Evolutionary conservation across 2,113 vertebrate species (phyloP).

Genomic region (Sus scrofa): DNA sequence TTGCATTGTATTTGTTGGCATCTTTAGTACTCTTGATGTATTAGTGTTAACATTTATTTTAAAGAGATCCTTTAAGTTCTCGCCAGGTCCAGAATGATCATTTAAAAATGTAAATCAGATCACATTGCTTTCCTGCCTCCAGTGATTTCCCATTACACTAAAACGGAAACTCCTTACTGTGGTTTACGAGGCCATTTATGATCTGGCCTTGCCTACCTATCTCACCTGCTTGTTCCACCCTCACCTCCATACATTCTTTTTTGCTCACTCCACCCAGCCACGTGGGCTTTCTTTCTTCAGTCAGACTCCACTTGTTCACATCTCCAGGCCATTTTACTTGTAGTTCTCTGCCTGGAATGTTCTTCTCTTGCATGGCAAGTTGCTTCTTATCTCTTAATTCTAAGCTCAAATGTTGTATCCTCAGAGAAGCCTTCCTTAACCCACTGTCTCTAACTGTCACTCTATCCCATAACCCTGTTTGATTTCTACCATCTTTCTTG

Average conservation of each 20-base stretch:
- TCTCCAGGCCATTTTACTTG: not conserved
- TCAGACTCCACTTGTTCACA: not conserved
- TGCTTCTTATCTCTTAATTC: slow-evolving; percentile 12
- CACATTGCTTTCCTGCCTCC: not conserved
- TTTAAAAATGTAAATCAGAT: not conserved
- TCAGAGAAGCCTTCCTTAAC: not conserved
- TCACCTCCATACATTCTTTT: not conserved
- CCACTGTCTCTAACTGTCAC: not conserved
- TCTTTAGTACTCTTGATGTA: not conserved
- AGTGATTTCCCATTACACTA: not conserved
- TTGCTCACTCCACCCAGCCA: not conserved
- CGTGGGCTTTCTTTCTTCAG: not conserved
- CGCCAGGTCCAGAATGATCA: not conserved
- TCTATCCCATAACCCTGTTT: not conserved
- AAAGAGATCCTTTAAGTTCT: not conserved
- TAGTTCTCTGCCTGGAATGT: not conserved
- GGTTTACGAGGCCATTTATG: not conserved
- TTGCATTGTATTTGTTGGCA: not conserved
- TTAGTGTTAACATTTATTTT: not conserved
- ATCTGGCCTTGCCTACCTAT: not conserved
- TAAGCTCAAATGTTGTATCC: not conserved
- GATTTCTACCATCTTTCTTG: not conserved
- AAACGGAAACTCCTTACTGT: not conserved
- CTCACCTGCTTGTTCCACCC: not conserved
- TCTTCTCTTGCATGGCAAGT: not conserved